Conservation (phyloP, 2,888 invertebrate genomes). For the Acrobasis repandana region DNA sequence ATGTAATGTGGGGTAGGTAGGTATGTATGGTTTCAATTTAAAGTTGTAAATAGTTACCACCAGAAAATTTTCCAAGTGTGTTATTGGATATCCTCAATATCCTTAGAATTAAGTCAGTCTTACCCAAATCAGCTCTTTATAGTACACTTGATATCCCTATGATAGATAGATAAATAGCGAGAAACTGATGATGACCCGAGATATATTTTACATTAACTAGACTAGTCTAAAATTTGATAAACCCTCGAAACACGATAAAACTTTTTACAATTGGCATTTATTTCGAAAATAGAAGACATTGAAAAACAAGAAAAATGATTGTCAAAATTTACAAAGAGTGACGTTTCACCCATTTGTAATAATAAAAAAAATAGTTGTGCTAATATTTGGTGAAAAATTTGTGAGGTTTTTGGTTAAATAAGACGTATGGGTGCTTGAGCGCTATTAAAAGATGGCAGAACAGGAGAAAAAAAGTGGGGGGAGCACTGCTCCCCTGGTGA, state of each 20-base stretch:
- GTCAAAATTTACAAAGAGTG: slow-evolving; percentile 73
- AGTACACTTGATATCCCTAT: no score
- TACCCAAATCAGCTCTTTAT: no score
- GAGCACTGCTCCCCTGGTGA: slow-evolving; percentile 42
- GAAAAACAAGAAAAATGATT: slow-evolving; percentile 58
- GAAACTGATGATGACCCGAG: no score
- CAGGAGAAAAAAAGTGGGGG: slow-evolving; percentile 57
- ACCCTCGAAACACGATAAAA: background rate
- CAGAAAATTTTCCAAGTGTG: no score
- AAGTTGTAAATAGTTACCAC: background rate
- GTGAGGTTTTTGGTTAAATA: slow-evolving; percentile 46
- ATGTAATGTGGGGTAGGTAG: no score
- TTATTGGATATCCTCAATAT: no score
- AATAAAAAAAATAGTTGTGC: slow-evolving; percentile 56
- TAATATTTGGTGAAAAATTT: slow-evolving; percentile 54
- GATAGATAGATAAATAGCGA: no score
- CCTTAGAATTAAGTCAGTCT: no score
- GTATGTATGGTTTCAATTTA: background rate
- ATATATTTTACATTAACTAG: no score
- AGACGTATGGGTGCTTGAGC: slow-evolving; percentile 61
- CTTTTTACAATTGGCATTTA: slow-evolving; percentile 21
- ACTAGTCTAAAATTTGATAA: no score
- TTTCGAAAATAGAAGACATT: slow-evolving; percentile 66
- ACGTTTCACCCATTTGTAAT: slow-evolving; percentile 61
- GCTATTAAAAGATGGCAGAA: slow-evolving; percentile 62